These are phyloP conservation scores for Gobio occitaniae DNA, from an alignment of 2,797 vertebrate species.

Conservation along the genomic window DNA sequence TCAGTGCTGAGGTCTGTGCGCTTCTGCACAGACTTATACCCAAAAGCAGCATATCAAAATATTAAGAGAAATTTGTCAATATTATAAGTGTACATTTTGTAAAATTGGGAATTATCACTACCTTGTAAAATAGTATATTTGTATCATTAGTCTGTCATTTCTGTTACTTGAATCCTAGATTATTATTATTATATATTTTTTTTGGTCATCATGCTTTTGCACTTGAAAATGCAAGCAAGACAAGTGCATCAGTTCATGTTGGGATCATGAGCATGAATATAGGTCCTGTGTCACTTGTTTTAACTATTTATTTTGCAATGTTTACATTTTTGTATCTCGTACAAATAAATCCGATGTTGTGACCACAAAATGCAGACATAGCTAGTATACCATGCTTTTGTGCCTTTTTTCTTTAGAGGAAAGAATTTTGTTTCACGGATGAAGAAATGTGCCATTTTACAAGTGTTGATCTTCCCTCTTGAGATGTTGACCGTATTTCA, in stretches of 20 bases:
- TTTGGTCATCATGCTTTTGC: slow-evolving; percentile 94
- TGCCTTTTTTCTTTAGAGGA: slow-evolving; percentile 84
- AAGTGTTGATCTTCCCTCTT: background rate
- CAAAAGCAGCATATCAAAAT: slow-evolving; percentile 80
- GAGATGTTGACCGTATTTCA: slow-evolving; percentile 74
- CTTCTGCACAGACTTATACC: slow-evolving; percentile 76
- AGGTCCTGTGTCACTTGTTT: slow-evolving; percentile 92
- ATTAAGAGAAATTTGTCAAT: slow-evolving; percentile 78
- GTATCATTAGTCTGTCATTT: slow-evolving; percentile 94
- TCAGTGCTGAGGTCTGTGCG: slow-evolving; percentile 59
- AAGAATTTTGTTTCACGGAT: slow-evolving; percentile 90
- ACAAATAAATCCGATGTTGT: slow-evolving; percentile 94
- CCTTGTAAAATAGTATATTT: slow-evolving; percentile 98
- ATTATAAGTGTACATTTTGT: slow-evolving; percentile 93
- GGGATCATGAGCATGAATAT: slow-evolving; percentile 93
- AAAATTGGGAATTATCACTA: slow-evolving; percentile 94
- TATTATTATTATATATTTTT: slow-evolving; percentile 89
- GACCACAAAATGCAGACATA: slow-evolving; percentile 87
- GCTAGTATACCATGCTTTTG: slow-evolving; percentile 84
- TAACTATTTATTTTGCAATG: slow-evolving; percentile 98
- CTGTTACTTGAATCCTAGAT: slow-evolving; percentile 95
- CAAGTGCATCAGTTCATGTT: slow-evolving; percentile 76
- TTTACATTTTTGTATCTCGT: slow-evolving; percentile 98
- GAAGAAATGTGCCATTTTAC: slow-evolving; percentile 75
- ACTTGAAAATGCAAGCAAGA: slow-evolving; percentile 91